phyloP scores from a whole-genome alignment of 2,888 invertebrate species.

The Rhagophthalmus giganteus region DNA sequence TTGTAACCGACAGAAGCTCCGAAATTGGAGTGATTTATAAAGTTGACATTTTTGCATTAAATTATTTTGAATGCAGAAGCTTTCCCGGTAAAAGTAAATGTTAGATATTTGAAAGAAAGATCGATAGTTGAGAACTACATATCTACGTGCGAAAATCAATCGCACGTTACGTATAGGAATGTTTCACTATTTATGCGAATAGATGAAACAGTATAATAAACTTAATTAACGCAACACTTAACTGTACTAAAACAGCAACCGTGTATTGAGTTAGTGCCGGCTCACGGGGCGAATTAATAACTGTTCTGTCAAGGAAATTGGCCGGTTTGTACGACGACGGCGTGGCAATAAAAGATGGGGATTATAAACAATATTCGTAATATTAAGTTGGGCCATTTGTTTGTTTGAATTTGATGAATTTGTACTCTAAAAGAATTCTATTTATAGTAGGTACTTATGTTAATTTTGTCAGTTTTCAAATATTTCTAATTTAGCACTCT shows the following conservation, averaged over 20 bases:
- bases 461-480: no score
- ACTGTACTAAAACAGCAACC: constrained; percentile 39
- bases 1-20: constrained; percentile 38
- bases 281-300: constrained; percentile 41
- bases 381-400: neutral
- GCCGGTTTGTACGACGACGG: no score
- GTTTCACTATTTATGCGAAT: constrained; percentile 18
- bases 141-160: constrained; percentile 7
- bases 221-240: constrained; percentile 41
- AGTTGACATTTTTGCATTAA: constrained; percentile 15
- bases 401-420: constrained; percentile 1
- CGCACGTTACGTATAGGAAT: constrained; percentile 4
- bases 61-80: no score
- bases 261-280: constrained; percentile 38
- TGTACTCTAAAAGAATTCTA: no score
- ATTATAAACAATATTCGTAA: no score
- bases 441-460: no score
- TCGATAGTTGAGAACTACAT: no score
- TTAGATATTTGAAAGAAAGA: no score
- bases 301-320: constrained; percentile 39
- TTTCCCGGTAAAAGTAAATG: no score
- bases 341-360: no score
- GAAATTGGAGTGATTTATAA: constrained; percentile 42
- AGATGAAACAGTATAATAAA: constrained; percentile 34
- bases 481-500: no score